A percentile compares a stretch with the other conserved stretches of the same genome.
Evolutionary conservation across 2,888 invertebrate species (phyloP).

Genomic region (Spisula subtruncata): DNA sequence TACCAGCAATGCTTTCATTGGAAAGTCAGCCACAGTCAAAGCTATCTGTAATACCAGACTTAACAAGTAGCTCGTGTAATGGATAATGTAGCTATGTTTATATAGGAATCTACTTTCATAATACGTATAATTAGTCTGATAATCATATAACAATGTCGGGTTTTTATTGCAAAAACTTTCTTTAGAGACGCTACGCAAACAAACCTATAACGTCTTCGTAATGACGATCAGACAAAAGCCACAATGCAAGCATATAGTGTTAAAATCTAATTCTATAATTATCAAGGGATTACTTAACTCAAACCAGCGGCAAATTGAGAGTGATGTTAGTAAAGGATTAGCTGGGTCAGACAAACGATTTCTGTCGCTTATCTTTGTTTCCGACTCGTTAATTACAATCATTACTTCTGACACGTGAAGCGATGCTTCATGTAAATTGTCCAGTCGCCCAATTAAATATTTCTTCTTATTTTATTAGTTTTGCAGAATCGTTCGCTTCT

Average conservation of each 20-base stretch:
- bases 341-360: constrained; percentile 16
- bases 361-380: not conserved
- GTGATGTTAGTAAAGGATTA: constrained; percentile 23
- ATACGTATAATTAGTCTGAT: not conserved
- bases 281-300: too few relatives aligned
- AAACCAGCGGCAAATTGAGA: constrained; percentile 16
- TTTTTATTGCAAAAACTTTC: not conserved
- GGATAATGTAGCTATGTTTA: not conserved
- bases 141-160: not conserved
- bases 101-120: not conserved
- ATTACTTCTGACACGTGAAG: not conserved
- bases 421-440: not conserved
- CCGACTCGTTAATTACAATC: not conserved
- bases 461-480: not conserved
- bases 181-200: not conserved
- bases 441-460: constrained; percentile 15
- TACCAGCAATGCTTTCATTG: not conserved
- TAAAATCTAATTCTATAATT: too few relatives aligned
- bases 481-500: not conserved
- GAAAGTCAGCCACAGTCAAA: not conserved
- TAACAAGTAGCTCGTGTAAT: not conserved
- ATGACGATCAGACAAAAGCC: not conserved
- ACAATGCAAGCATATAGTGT: not conserved
- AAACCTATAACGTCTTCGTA: not conserved
- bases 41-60: not conserved